These are phyloP conservation scores for Steatocranus sp. DNA, from an alignment of 2,797 vertebrate genomes.

Conservation along the genomic window DNA sequence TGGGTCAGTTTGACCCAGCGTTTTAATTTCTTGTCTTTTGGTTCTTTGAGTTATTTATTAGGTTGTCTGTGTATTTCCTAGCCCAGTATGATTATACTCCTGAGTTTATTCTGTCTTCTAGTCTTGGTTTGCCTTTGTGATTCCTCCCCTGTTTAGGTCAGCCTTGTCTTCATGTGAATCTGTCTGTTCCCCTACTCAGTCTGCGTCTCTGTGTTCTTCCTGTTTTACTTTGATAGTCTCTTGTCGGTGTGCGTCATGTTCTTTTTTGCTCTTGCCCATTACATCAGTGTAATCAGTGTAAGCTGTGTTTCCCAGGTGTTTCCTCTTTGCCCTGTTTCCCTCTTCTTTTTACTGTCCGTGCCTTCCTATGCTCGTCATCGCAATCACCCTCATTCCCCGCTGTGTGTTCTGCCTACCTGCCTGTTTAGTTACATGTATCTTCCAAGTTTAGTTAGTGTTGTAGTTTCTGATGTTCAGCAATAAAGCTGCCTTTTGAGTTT, in stretches of 20 bases:
- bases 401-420: accelerated
- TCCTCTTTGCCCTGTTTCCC: neutral
- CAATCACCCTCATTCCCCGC: neutral
- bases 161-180: no score
- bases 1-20: no score
- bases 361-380: neutral
- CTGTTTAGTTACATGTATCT: neutral
- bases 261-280: neutral
- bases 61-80: no score
- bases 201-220: no score
- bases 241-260: neutral
- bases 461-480: neutral
- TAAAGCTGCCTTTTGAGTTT: neutral
- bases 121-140: no score
- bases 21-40: no score
- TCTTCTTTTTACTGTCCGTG: neutral
- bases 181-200: no score
- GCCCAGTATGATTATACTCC: no score
- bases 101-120: no score
- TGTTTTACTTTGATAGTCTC: no score
- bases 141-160: no score
- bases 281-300: neutral
- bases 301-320: neutral
- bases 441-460: neutral
- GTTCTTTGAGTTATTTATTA: no score